Conservation (phyloP, 2,797 vertebrate species). For the Diplodus puntazzo region DNA sequence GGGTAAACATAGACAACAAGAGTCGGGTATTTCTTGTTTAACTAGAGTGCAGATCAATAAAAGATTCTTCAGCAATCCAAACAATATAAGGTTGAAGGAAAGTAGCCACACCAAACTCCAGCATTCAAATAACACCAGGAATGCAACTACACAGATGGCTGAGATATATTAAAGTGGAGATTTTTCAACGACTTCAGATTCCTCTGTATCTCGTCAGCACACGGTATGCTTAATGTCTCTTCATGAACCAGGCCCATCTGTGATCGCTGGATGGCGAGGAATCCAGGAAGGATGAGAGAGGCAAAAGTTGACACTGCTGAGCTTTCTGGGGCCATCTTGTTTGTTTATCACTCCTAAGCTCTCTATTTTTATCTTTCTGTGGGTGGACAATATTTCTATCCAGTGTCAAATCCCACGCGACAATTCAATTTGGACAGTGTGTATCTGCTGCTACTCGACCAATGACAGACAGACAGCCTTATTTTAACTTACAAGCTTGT, state of each 20-base stretch:
- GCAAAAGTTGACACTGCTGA: constrained; percentile 7
- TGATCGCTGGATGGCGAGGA: constrained; percentile 4
- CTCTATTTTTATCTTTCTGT: constrained; percentile 28
- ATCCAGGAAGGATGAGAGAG: constrained; percentile 17
- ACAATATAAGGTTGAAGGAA: not conserved
- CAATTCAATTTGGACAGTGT: constrained; percentile 6
- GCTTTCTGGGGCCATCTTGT: constrained; percentile 2
- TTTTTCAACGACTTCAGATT: constrained; percentile 11
- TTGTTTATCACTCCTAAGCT: constrained; percentile 15
- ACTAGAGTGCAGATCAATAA: not conserved
- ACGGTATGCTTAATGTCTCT: not conserved
- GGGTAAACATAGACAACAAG: not conserved
- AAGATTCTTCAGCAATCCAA: constrained; percentile 3
- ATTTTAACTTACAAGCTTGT: not conserved
- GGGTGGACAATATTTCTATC: constrained; percentile 33
- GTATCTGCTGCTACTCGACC: not conserved
- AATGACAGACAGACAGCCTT: not conserved
- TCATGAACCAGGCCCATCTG: not conserved
- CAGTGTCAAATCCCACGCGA: constrained; percentile 3
- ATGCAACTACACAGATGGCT: not conserved
- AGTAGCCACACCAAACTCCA: not conserved
- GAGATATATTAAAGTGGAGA: constrained; percentile 2
- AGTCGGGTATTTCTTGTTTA: not conserved
- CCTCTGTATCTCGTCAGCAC: not conserved
- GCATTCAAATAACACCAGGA: not conserved